A percentile compares a stretch with the other conserved stretches of the same genome.
These are phyloP conservation scores for Caenorhabditis briggsae DNA, from an alignment of 1,140 invertebrate species.

Conservation along the genomic window DNA sequence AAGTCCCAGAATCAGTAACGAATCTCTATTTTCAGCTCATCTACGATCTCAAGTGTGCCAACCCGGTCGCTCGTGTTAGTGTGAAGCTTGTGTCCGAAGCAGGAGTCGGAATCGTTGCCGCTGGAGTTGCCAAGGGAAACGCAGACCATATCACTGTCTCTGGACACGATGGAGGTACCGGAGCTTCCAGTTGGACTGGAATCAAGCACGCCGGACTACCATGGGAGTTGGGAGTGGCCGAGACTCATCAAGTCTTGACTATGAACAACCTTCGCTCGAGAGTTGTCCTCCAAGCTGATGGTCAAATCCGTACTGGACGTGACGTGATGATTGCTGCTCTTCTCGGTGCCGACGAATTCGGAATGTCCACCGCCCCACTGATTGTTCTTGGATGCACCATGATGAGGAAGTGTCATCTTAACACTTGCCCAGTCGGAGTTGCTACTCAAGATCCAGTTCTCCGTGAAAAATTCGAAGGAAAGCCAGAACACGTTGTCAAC, in stretches of 20 bases:
- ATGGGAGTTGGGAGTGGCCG: constrained; percentile 96
- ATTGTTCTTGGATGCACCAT: constrained; percentile 98
- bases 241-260: constrained; percentile 94
- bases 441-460: constrained; percentile 96
- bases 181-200: constrained; percentile 93
- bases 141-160: constrained; percentile 98
- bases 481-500: constrained; percentile 97
- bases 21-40: constrained; percentile 83
- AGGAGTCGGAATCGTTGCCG: constrained; percentile 96
- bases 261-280: constrained; percentile 94
- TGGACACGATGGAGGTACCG: constrained; percentile 97
- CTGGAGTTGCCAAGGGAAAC: constrained; percentile 97
- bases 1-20: too few relatives aligned
- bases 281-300: constrained; percentile 93
- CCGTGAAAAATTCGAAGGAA: constrained; percentile 94
- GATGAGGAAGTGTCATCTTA: constrained; percentile 99
- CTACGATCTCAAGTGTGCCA: constrained; percentile 97
- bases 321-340: constrained; percentile 96
- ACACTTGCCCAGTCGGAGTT: constrained; percentile 98
- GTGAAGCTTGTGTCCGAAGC: constrained; percentile 98
- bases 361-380: constrained; percentile 92
- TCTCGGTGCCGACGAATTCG: constrained; percentile 97
- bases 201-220: constrained; percentile 93
- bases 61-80: constrained; percentile 93
- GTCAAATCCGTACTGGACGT: constrained; percentile 89